Evolutionary conservation across 1,140 invertebrate genomes (phyloP), one percentile per base, ranked within the genome.

Genomic region (Scylla paramamosain): DNA sequence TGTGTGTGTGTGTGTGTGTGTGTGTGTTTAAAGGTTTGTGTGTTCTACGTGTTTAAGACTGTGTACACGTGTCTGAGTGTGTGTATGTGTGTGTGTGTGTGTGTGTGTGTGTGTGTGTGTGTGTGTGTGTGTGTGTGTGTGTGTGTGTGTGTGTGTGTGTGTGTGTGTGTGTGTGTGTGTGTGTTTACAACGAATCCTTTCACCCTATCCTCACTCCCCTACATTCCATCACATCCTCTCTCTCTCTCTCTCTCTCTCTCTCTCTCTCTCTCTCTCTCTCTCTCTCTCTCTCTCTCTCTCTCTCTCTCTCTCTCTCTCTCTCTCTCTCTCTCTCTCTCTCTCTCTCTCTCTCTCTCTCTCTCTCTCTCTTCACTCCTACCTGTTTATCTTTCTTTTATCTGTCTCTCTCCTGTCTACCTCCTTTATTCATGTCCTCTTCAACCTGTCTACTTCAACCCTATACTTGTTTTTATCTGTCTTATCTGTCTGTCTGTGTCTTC

Each of bases 81-180:
- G 90, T 77, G 90, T 91, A n/a, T 91, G 48, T 77, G 48, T 91
- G 48, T 91, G 90, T 91, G 90, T 91, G 90, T 91, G 90, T 91
- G 90, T 91, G 90, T 91, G 90, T 91, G 45, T 87, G 82, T 86
- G 82, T 93, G 84, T 87, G 45, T 84, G 28, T 86, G 92, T 84
- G 84, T 93, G 77, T 93, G 92, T 93, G 92, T 52, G 83, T 87
- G 90, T 77, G 90, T 91, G 52, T 91, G 48, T 77, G 48, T 91
- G 48, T 91, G 90, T 91, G 90, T 91, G 90, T 91, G 90, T 91
- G 90, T 91, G 90, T 91, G 90, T 91, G 45, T 87, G 82, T 86
- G 82, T 93, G 84, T 87, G 45, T 84, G 28, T 86, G 92, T 84
- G 84, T 93, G 77, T 93, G 92, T 93, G 92, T 52, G 83, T 87